A percentile compares a stretch with the other conserved stretches of the same genome.
Conservation (phyloP, 2,113 vertebrate species). For the Daphoenositta chrysoptera region DNA sequence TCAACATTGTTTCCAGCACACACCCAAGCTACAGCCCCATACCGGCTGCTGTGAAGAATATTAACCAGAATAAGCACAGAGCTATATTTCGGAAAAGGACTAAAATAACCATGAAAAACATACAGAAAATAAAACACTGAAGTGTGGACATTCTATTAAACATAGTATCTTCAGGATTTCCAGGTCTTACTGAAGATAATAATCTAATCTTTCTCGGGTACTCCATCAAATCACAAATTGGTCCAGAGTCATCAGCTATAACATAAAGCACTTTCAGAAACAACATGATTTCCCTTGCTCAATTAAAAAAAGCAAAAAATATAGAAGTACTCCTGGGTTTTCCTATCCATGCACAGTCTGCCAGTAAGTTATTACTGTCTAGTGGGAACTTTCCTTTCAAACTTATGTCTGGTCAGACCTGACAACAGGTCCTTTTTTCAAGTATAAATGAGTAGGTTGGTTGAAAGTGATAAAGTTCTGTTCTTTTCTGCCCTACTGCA, state of each 20-base stretch:
- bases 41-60: background rate
- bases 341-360: background rate
- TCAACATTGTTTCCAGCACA: background rate
- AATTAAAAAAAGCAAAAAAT: background rate
- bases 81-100: background rate
- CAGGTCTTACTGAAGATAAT: background rate
- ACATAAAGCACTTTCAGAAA: background rate
- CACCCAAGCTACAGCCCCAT: background rate
- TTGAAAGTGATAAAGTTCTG: background rate
- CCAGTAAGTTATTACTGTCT: background rate
- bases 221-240: background rate
- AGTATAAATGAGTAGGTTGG: background rate
- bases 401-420: background rate
- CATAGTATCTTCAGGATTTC: background rate
- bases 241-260: background rate
- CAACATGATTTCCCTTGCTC: background rate
- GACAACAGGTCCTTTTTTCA: background rate
- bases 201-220: background rate
- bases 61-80: background rate
- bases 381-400: background rate
- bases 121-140: background rate
- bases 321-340: background rate
- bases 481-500: background rate
- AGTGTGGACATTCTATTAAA: background rate
- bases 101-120: background rate